Percentiles rank a stretch among this genome's conserved stretches.
phyloP scores from a whole-genome alignment of 2,113 vertebrate species.

The Harpagus bidentatus region DNA sequence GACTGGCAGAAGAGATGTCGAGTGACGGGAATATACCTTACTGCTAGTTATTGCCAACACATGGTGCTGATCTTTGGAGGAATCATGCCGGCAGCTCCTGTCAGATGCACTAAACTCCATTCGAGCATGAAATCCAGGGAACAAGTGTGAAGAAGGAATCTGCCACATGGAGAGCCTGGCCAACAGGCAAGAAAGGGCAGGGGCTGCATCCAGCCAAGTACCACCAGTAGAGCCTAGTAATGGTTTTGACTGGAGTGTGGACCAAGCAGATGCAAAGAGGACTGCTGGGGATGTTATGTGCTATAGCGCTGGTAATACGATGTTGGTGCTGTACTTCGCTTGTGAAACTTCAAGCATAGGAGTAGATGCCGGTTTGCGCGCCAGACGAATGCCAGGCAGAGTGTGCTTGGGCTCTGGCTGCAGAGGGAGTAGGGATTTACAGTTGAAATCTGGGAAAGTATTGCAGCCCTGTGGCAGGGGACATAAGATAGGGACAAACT shows the following conservation, averaged over 20 bases:
- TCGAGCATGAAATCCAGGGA: not conserved
- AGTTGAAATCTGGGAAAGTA: not conserved
- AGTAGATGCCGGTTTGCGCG: rapidly evolving
- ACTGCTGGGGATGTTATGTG: not conserved
- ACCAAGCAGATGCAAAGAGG: not conserved
- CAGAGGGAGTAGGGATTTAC: not conserved
- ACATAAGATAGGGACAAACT: not conserved
- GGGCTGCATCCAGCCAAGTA: not conserved
- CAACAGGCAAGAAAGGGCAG: not conserved
- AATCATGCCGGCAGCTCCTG: not conserved
- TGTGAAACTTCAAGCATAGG: not conserved
- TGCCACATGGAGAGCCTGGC: not conserved
- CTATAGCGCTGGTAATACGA: not conserved
- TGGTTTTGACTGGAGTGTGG: not conserved
- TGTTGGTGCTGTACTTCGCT: not conserved
- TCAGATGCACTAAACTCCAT: not conserved
- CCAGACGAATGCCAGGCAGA: not conserved
- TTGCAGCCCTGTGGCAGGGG: not conserved
- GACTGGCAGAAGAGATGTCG: not conserved
- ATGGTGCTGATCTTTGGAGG: not conserved
- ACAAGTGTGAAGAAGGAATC: not conserved
- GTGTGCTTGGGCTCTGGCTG: not conserved
- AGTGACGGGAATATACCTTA: not conserved
- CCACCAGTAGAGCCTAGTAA: not conserved
- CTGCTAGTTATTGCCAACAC: not conserved